Base-by-base conservation (phyloP, 2,797 vertebrate genomes). In the Tokudaia muenninki region DNA sequence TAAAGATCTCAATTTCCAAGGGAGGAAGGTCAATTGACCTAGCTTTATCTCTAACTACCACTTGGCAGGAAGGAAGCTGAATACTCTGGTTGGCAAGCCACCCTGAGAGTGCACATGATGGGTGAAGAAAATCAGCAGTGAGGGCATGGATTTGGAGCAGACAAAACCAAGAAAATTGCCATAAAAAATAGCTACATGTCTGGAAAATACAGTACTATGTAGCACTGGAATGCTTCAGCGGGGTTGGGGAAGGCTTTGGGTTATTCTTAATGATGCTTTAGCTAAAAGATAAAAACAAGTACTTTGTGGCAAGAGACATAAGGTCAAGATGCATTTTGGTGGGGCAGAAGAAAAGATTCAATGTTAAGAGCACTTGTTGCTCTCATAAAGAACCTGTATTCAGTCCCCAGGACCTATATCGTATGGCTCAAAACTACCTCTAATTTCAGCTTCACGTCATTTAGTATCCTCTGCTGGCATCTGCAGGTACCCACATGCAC, bases 11-110 rank as follows among this genome's bases (percentile, higher is more conserved):
- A 61, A 13, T 87, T 94, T 97, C 47, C 47, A 78, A 90, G 74
- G 92, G 74, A 94, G 47, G 70, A 63, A 80, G 79, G 52, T 96
- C 55, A 90, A 16, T 55, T 93, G 83, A 41, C 50, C 22, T 31
- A 11, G 22, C 59, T 92, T 97, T 77, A 96, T 90, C 79, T 97
- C 91, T 80, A 34, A 41, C 59, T 55, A 61, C 57, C 74, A 95
- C 34, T 87, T 91, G 37, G 41, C 22, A n/a, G 79, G 70, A 7
- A 12, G 63, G 82, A 87, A 84, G 44, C 26, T 87, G 82, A 21
- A 16, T 24, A 29, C 41, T 41, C 26, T 90, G 21, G 61, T 78
- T 83, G 79, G 50, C 57, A 95, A 94, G 55, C 22, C 59, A 92
- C 61, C 52, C 52, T 41, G 88, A 67, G 24, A 92, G 84, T 63